A percentile compares a stretch with the other conserved stretches of the same genome.
phyloP scores from a whole-genome alignment of 1,140 invertebrate species.

The Plectrocnemia conspersa region DNA sequence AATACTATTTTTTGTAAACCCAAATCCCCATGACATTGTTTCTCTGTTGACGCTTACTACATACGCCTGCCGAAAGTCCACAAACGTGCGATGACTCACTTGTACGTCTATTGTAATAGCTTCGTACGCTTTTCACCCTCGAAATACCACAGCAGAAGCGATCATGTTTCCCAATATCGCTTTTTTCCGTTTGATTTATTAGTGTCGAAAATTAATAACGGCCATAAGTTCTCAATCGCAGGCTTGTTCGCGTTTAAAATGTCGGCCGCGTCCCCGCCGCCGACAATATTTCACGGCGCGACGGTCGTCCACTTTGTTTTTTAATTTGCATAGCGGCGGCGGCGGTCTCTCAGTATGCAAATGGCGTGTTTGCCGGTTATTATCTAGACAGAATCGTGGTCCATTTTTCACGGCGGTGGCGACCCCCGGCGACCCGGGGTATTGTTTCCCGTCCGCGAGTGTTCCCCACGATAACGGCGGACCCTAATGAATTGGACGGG shows the following conservation, averaged over 20 bases:
- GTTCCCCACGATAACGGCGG: neutral
- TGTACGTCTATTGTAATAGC: neutral
- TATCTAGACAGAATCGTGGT: conserved; percentile 34
- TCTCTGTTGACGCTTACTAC: conserved; percentile 2
- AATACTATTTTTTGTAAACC: conserved; percentile 1
- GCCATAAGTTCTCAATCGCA: too few species aligned
- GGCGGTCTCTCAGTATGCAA: conserved; percentile 33
- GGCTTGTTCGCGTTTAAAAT: neutral
- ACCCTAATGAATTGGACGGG: too few species aligned
- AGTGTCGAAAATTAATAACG: too few species aligned
- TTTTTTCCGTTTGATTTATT: neutral
- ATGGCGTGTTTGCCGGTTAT: conserved; percentile 36
- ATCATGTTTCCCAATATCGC: neutral
- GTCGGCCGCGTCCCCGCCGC: conserved; percentile 1
- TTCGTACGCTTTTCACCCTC: neutral
- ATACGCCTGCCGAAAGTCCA: neutral
- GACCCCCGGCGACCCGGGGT: neutral
- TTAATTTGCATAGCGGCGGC: conserved; percentile 30
- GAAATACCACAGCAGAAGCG: neutral
- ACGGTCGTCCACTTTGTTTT: conserved; percentile 23
- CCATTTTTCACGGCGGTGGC: conserved; percentile 32
- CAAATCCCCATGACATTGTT: conserved; percentile 16
- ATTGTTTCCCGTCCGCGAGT: neutral
- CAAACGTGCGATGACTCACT: neutral
- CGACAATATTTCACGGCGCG: conserved; percentile 30